Conservation (phyloP, 2,797 vertebrate genomes). For the Enteromius afrohamiltoni region DNA sequence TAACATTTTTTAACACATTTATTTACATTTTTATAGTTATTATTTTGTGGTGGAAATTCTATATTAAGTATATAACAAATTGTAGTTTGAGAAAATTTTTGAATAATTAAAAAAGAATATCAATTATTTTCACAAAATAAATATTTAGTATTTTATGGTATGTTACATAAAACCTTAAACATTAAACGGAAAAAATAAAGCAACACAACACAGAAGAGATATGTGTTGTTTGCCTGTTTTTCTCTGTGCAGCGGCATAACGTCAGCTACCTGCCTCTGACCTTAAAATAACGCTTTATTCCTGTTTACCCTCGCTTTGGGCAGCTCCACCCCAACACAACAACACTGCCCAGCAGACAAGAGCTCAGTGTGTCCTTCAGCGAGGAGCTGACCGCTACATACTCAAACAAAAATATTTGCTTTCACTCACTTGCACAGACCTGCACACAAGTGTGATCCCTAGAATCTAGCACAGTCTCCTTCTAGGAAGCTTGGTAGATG, state of each 20-base stretch:
- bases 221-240: not conserved
- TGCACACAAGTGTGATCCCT: conserved; percentile 18
- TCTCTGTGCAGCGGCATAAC: conserved; percentile 41
- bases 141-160: not conserved
- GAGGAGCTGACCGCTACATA: conserved; percentile 15
- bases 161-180: not conserved
- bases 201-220: not conserved
- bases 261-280: conserved; percentile 46
- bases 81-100: not conserved
- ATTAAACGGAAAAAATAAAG: not conserved
- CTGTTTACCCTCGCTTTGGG: conserved; percentile 60
- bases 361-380: conserved; percentile 52
- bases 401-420: conserved; percentile 27
- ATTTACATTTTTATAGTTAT: not conserved
- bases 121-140: not conserved
- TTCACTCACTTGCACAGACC: conserved; percentile 22
- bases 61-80: not conserved
- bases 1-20: not conserved
- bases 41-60: not conserved
- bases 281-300: conserved; percentile 53
- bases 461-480: conserved; percentile 8
- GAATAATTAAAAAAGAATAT: not conserved
- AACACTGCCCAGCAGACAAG: conserved; percentile 54
- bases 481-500: not conserved
- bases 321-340: conserved; percentile 62